Evolutionary conservation across 1,140 invertebrate species (phyloP).

Genomic region (Hyphantria cunea): DNA sequence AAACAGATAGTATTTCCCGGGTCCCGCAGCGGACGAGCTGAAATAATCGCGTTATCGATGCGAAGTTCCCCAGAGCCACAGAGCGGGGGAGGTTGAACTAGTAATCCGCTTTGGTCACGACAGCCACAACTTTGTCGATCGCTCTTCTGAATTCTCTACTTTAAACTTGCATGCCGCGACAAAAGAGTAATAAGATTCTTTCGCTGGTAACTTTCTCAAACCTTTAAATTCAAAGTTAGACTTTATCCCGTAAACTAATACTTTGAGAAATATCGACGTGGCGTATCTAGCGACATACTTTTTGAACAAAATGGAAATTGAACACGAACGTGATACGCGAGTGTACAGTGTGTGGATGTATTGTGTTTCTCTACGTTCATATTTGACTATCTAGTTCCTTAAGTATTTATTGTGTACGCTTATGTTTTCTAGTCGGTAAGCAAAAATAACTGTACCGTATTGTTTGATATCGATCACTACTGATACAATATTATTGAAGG

Average conservation of each 20-base stretch:
- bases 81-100: constrained; percentile 38
- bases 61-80: constrained; percentile 41
- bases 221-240: constrained; percentile 36
- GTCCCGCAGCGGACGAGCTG: constrained; percentile 21
- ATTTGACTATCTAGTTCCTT: constrained; percentile 10
- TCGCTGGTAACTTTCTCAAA: constrained; percentile 45
- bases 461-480: constrained; percentile 15
- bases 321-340: constrained; percentile 4
- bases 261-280: constrained; percentile 12
- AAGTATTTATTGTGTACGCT: constrained; percentile 7
- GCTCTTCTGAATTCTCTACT: constrained; percentile 54
- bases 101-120: constrained; percentile 57
- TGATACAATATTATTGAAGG: constrained; percentile 15
- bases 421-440: constrained; percentile 9
- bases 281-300: constrained; percentile 9
- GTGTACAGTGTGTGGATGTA: constrained; percentile 1
- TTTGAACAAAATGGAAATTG: constrained; percentile 15
- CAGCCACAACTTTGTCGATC: constrained; percentile 61
- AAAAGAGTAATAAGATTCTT: constrained; percentile 59
- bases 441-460: constrained; percentile 12
- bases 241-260: constrained; percentile 20
- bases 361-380: constrained; percentile 10
- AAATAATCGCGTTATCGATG: constrained; percentile 55
- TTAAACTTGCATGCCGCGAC: constrained; percentile 56
- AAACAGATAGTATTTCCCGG: constrained; percentile 17